Conservation (phyloP, 2,113 vertebrate genomes). For the Dicrurus megarhynchus region DNA sequence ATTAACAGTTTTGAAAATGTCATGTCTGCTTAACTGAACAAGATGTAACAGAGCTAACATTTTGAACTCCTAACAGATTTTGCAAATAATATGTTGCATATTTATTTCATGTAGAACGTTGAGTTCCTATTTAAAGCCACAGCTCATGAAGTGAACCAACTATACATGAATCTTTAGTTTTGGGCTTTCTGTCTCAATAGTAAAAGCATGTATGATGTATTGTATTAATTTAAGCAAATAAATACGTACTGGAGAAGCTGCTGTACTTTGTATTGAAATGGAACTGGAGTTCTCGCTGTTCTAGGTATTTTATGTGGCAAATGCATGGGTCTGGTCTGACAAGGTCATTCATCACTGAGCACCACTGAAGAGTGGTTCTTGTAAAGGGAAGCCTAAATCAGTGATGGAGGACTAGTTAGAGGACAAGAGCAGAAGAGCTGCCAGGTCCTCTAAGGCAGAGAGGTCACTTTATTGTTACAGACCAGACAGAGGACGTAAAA, state of each 20-base stretch:
- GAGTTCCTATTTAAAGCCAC: conserved; percentile 45
- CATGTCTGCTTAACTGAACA: conserved; percentile 68
- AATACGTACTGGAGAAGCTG: conserved; percentile 26
- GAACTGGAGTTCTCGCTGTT: background rate
- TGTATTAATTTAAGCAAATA: conserved; percentile 80
- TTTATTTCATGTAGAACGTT: conserved; percentile 54
- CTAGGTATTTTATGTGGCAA: background rate
- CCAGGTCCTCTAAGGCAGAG: background rate
- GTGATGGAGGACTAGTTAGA: background rate
- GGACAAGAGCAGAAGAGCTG: background rate
- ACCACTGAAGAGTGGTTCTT: background rate
- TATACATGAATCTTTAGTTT: conserved; percentile 53
- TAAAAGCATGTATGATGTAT: conserved; percentile 46
- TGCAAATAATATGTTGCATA: conserved; percentile 33
- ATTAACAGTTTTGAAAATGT: conserved; percentile 65
- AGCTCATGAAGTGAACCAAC: background rate
- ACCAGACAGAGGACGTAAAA: background rate
- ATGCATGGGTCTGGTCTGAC: background rate
- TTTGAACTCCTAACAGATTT: conserved; percentile 61
- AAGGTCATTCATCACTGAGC: background rate
- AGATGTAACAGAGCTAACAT: conserved; percentile 69
- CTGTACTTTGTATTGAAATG: conserved; percentile 1
- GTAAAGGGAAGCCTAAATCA: background rate
- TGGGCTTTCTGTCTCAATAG: background rate
- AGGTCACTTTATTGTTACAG: background rate